Conservation (phyloP, 2,113 vertebrate genomes). For the Protomyctophum bolini region DNA sequence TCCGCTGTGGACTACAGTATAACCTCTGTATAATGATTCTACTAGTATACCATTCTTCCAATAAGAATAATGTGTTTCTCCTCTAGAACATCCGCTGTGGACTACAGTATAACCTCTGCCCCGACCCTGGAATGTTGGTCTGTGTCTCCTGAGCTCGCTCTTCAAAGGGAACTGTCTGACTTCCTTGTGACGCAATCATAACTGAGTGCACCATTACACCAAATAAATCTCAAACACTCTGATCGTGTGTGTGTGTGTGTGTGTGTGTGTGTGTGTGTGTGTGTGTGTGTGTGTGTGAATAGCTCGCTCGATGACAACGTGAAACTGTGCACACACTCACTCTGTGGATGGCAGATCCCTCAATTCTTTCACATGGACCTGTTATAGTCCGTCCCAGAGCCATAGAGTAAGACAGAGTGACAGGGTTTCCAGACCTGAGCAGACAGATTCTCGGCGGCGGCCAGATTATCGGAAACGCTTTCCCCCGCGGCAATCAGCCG, state of each 20-base stretch:
- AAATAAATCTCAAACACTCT: too few relatives aligned
- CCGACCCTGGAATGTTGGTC: constrained; percentile 45
- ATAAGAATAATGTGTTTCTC: not conserved
- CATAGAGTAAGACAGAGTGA: too few relatives aligned
- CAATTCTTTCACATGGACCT: too few relatives aligned
- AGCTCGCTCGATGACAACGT: too few relatives aligned
- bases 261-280: not conserved
- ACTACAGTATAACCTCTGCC: constrained; percentile 30
- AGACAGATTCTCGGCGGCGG: too few relatives aligned
- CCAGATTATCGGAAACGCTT: too few relatives aligned
- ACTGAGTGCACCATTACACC: not conserved
- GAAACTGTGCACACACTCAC: too few relatives aligned
- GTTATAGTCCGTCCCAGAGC: too few relatives aligned
- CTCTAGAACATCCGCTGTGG: constrained; percentile 40
- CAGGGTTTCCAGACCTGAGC: too few relatives aligned
- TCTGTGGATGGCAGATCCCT: too few relatives aligned
- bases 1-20: constrained; percentile 48
- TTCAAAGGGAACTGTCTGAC: constrained; percentile 38
- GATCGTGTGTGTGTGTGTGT: not conserved
- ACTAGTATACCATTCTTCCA: too few relatives aligned
- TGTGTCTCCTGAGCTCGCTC: constrained; percentile 32
- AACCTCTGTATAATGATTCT: not conserved
- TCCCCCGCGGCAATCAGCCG: too few relatives aligned
- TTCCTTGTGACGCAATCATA: constrained; percentile 42
- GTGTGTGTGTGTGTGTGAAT: not conserved